These are phyloP conservation scores for Callionymus lyra DNA, from an alignment of 2,113 vertebrate species.

Conservation along the genomic window DNA sequence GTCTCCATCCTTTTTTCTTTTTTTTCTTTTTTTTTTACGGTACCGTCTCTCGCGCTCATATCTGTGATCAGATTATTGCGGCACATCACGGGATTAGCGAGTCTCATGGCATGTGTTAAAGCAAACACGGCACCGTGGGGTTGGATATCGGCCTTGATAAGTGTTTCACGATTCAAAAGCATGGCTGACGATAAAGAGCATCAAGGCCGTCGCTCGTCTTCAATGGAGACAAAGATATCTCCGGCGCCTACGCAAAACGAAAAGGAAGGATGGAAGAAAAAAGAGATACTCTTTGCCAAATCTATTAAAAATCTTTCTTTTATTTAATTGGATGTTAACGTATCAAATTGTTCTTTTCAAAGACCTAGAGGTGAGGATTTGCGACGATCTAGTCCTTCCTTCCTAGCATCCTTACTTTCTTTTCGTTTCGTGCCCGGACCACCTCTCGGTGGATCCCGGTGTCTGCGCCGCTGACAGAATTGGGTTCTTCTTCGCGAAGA, in stretches of 20 bases:
- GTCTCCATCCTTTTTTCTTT: conserved; percentile 1
- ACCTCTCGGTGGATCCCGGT: no score
- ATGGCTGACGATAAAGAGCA: conserved; percentile 49
- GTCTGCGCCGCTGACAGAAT: conserved; percentile 60
- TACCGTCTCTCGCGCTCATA: conserved; percentile 29
- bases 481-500: conserved; percentile 44
- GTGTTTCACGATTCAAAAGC: conserved; percentile 33
- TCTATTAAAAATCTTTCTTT: no score
- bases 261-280: neutral
- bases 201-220: conserved; percentile 21
- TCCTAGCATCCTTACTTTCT: no score
- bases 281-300: neutral
- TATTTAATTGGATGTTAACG: no score
- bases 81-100: conserved; percentile 47
- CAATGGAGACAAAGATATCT: conserved; percentile 24
- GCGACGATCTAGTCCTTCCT: no score
- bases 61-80: conserved; percentile 54
- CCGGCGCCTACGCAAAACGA: conserved; percentile 9
- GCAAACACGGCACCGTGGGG: conserved; percentile 15
- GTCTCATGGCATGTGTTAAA: conserved; percentile 37
- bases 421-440: no score
- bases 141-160: conserved; percentile 28
- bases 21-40: conserved; percentile 8
- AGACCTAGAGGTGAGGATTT: no score
- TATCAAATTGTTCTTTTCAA: no score